Base-by-base conservation (phyloP, 2,888 invertebrate genomes). In the Cosmopolites sordidus region DNA sequence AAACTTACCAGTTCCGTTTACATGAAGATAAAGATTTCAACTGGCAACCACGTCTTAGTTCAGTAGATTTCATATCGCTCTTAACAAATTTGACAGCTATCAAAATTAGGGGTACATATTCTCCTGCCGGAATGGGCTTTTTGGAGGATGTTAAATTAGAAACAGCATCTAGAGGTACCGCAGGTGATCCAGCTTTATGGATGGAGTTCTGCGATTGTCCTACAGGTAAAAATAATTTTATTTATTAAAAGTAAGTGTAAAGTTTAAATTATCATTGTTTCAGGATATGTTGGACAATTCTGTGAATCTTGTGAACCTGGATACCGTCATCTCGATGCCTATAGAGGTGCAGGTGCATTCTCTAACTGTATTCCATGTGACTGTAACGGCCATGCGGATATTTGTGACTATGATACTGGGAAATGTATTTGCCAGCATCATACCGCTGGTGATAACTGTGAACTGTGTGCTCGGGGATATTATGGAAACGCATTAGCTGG, bases 221-320 rank as follows among this genome's bases (percentile, higher is more conserved):
- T 0, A 79, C 79, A 64, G 89, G 84, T 69, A 64, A 55, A n/a
- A n/a, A n/a, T n/a, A n/a, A n/a, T n/a, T n/a, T n/a, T n/a, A n/a
- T n/a, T n/a, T n/a, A n/a, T n/a, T n/a, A n/a, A n/a, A n/a, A n/a
- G n/a, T n/a, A n/a, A n/a, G n/a, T n/a, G n/a, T n/a, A n/a, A n/a
- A n/a, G n/a, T n/a, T n/a, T n/a, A n/a, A n/a, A n/a, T n/a, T 22
- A 22, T 22, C 22, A n/a, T 43, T 17, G 33, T 61, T 62, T 22
- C 50, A 71, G 73, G 73, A 48, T 94, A 92, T 62, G 84, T 94
- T 1, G 94, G 97, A 0, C 95, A 97, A 73, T 96, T 92, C 73
- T 99, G 99, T 69, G 98, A 99, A 73, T 93, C 93, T 1, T 99
- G 99, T 70, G 91, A 90, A 0, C 92, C 96, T 0, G 96, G 96